Evolutionary conservation across 2,888 invertebrate species (phyloP), one percentile per base, ranked within the genome.

Genomic region (Cenopis cana): DNA sequence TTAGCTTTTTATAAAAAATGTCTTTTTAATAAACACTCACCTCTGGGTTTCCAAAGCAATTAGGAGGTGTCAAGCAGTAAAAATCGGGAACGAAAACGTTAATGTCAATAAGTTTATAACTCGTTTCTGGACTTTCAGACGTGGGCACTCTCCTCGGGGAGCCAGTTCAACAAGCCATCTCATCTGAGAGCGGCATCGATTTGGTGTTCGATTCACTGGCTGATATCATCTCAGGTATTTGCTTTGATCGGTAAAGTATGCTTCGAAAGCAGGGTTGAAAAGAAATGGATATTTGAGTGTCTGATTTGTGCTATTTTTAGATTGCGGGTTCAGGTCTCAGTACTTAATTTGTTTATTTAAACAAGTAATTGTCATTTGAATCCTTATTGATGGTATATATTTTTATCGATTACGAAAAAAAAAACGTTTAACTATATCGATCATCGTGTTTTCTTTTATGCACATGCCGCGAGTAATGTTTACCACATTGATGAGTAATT

Each of bases 151-250:
- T 97, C 75, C 91, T 97, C 61, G 97, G 97, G 5, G 95, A 95
- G 78, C 96, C 97, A n/a, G 96, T 97, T 79, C 96, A 96, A 87
- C 94, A 94, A 79, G 95, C 96, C 80, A 94, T 97, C 77, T 94
- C 96, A 20, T 91, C 94, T 24, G 96, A 96, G 84, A 97, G 96
- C 71, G 97, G 96, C 74, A 94, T 97, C 69, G 96, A 97, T 83
- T 93, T 96, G 66, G 96, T 96, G 65, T 93, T 97, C 76, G 96
- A 96, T 79, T 95, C 95, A 33, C 92, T 97, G 76, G 93, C 94
- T 60, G 96, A 96, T 82, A 95, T 97, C 75, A 95, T 95, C 83
- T 89, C 95, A 88, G 95, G 97, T 97, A 18, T 64, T 62, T 24
- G 9, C 57, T 69, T 69, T 69, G 55, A 65, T 65, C 54, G 12